These are phyloP conservation scores for Lagopus leucura DNA, from an alignment of 2,113 vertebrate genomes.

Conservation along the genomic window DNA sequence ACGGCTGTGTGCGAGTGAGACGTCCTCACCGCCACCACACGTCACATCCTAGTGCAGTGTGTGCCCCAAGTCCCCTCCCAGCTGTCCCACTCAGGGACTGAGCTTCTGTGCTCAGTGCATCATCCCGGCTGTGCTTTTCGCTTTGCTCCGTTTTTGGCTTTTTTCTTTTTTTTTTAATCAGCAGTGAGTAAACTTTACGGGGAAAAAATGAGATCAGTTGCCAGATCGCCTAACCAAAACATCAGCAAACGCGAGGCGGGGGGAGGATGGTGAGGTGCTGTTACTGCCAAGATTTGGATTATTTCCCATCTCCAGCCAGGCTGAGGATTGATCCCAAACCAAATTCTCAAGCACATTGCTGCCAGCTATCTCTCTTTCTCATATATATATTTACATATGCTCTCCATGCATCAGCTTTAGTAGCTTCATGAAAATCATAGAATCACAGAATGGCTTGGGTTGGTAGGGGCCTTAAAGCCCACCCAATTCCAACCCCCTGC, in stretches of 20 bases:
- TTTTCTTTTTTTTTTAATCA: background rate
- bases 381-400: background rate
- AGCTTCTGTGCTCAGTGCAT: accelerated
- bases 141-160: background rate
- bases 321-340: background rate
- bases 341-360: background rate
- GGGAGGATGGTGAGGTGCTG: background rate
- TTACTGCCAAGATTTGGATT: background rate
- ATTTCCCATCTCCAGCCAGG: background rate
- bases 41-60: accelerated
- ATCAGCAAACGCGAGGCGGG: background rate
- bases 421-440: background rate
- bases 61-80: accelerated
- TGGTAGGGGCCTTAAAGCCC: no score
- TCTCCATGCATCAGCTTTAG: background rate
- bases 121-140: background rate
- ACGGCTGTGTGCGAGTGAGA: accelerated
- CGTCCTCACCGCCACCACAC: background rate
- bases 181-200: background rate
- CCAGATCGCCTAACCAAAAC: background rate
- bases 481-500: no score
- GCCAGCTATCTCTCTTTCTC: background rate
- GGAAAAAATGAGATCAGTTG: background rate
- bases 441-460: no score
- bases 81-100: accelerated